Evolutionary conservation across 2,888 invertebrate species (phyloP), one percentile per base, ranked within the genome.

Genomic region (Caenorhabditis sp.): DNA sequence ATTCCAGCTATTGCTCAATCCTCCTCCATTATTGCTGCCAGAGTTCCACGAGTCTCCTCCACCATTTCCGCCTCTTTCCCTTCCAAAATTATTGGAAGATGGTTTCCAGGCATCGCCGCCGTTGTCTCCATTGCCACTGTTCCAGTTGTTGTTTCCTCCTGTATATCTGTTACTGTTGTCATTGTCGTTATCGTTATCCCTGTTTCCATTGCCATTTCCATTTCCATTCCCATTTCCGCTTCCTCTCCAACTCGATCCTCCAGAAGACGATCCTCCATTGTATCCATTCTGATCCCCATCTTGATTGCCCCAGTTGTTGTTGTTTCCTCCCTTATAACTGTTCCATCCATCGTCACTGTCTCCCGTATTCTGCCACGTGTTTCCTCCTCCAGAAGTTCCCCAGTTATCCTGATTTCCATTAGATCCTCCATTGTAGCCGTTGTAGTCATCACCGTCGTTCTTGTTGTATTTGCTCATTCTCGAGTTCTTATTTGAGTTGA

Each of bases 281-380:
- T 47, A 47, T 18, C 47, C 47, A 20, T 47, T 18, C n/a, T 47
- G n/a, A 18, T 47, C 47, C 4, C 40, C 13, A 9, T 9, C 32
- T 9, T 9, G 13, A 3, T 60, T 8, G 1, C 22, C 20, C 24
- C 18, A 37, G 15, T 47, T 58, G n/a, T 44, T 62, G 24, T 53
- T 70, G 47, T 58, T 69, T 47, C 47, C 18, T 47, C 47, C 47
- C 11, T 68, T 69, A 26, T 69, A 69, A 20, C 18, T 70, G 24
- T 26, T 51, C 69, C 69, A 70, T 4, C 69, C 37, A 20, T 70
- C 69, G 44, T 76, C 76, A 55, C 44, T 68, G 20, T 72, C 72
- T 20, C 72, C 64, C 32, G 47, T 44, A 24, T 15, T 40, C 26
- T 47, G 8, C 26, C 24, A 60, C 60, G 60, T 70, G 15, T 61